phyloP scores from a whole-genome alignment of 2,113 vertebrate species.

The Dromiciops gliroides region DNA sequence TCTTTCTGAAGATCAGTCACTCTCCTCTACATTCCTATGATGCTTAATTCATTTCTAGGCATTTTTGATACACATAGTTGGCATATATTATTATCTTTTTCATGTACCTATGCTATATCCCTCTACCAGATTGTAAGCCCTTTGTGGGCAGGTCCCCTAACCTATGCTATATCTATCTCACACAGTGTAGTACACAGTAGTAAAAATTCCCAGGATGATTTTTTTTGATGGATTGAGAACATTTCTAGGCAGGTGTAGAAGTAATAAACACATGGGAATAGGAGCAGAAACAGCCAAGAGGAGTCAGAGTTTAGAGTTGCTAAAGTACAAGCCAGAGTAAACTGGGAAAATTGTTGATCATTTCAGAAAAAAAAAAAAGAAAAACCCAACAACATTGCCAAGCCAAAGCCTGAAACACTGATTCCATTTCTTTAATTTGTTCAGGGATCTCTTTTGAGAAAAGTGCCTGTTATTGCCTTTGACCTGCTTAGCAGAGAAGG shows the following conservation, averaged over 20 bases:
- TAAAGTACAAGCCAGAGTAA: conserved; percentile 46
- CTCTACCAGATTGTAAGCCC: background rate
- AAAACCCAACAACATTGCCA: conserved; percentile 5
- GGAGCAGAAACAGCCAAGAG: background rate
- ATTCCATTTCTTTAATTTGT: conserved; percentile 76
- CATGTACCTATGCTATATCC: background rate
- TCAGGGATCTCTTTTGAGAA: conserved; percentile 69
- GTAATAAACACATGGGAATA: background rate
- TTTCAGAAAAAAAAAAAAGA: conserved; percentile 57
- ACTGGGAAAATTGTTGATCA: conserved; percentile 58
- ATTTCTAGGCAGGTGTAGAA: conserved; percentile 6
- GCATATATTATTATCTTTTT: conserved; percentile 29
- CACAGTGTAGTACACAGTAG: conserved; percentile 34
- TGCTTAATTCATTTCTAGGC: background rate
- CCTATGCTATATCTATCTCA: conserved; percentile 21
- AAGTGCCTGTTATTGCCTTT: conserved; percentile 74
- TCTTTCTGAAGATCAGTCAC: background rate
- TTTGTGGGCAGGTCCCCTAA: background rate
- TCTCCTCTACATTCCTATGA: background rate
- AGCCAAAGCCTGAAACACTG: conserved; percentile 58
- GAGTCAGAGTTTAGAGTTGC: conserved; percentile 2
- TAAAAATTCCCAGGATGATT: conserved; percentile 37
- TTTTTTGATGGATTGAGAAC: conserved; percentile 29
- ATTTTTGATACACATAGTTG: background rate
- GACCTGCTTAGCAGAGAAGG: conserved; percentile 78